These are phyloP conservation scores for Megastigmus dorsalis DNA, from an alignment of 2,888 invertebrate species.

Conservation along the genomic window DNA sequence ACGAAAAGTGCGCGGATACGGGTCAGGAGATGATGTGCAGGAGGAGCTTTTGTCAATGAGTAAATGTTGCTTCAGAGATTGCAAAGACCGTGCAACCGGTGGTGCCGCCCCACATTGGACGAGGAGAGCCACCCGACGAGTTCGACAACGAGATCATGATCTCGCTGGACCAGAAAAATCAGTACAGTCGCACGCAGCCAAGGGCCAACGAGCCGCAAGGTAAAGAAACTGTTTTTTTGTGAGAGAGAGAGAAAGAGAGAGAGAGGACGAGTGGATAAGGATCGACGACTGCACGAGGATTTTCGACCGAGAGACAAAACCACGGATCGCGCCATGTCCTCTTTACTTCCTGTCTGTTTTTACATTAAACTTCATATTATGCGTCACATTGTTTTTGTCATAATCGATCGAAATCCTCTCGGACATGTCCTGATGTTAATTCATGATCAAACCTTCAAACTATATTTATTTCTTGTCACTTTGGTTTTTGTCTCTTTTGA, in stretches of 20 bases:
- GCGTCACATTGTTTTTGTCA: neutral
- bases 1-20: too few relatives aligned
- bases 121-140: slow-evolving; percentile 77
- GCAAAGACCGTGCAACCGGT: slow-evolving; percentile 71
- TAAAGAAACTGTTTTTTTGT: slow-evolving; percentile 61
- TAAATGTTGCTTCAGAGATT: slow-evolving; percentile 73
- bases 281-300: neutral
- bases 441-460: too few relatives aligned
- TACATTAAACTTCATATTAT: neutral
- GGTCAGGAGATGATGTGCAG: too few relatives aligned
- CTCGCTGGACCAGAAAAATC: slow-evolving; percentile 81
- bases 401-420: neutral
- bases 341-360: too few relatives aligned
- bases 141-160: slow-evolving; percentile 81
- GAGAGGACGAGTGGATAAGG: neutral
- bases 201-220: slow-evolving; percentile 74
- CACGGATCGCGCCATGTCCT: too few relatives aligned
- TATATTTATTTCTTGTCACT: too few relatives aligned
- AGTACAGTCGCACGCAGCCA: slow-evolving; percentile 77
- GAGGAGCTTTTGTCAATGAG: slow-evolving; percentile 66
- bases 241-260: neutral
- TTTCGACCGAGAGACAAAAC: too few relatives aligned
- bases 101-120: slow-evolving; percentile 75
- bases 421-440: too few relatives aligned
- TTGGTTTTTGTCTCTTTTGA: too few relatives aligned